Evolutionary conservation across 2,113 vertebrate species (phyloP), one percentile per base, ranked within the genome.

Genomic region (Strix uralensis): DNA sequence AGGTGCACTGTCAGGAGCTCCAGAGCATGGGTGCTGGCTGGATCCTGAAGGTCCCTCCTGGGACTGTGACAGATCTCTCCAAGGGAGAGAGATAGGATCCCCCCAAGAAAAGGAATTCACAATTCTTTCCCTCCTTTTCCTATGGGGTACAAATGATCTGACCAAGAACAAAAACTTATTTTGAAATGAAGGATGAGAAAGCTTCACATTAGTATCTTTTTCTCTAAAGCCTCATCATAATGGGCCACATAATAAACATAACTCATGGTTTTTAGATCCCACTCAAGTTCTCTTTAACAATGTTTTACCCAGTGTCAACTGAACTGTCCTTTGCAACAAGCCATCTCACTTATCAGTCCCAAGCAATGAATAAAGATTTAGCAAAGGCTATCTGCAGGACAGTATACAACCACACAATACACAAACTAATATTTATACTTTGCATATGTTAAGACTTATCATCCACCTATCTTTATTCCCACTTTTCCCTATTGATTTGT

Each of bases 311-410:
- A 38, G 17, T 47, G 38, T 88, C 49, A 83, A 55, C 59, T 66
- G 36, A 66, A 74, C 74, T 84, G 79, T 38, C 71, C 69, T 96
- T 95, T 95, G 86, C 82, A 97, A 25, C 25, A 57, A 95, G 74
- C 44, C 58, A 69, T 94, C 95, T 96, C 95, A 83, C 36, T 63
- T 94, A 26, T 14, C 7, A 17, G 58, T 74, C 42, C 9, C 85
- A 82, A 88, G 87, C 63, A 97, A 91, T 92, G 65, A 98, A 96
- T 29, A 92, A 95, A 96, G 95, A 92, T 94, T 96, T 87, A 84
- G 38, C 46, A 21, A 81, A 90, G 47, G 63, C 29, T 82, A 16
- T 74, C 46, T 30, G 29, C 55, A 81, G 87, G 61, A 81, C 54
- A 34, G 65, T 81, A 38, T 66, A 65, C 32, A 49, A 71, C 26